Evolutionary conservation across 2,797 vertebrate species (phyloP), one percentile per base, ranked within the genome.

Genomic region (Epinephelus awoara): DNA sequence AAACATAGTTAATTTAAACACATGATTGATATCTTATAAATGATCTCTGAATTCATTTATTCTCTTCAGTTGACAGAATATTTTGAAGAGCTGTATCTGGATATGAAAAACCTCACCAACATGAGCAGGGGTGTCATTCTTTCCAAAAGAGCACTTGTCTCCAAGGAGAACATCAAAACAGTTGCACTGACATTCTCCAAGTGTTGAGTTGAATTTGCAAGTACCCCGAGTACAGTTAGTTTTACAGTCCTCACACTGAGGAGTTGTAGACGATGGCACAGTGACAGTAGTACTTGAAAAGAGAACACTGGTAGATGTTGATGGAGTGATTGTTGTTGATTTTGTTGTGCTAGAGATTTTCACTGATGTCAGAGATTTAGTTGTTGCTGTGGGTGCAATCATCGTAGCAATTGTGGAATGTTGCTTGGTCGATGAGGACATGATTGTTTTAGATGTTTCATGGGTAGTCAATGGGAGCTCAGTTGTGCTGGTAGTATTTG

Each of bases 21-120:
- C 42, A 5, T 2, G 44, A 10, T 0, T 50, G 6, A 44, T 27
- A 19, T 4, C 0, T 2, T 1, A 12, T 1, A n/a, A 51, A 1
- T 1, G 4, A 11, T 34, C 3, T 27, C 2, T 40, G 18, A 5
- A 44, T 50, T 13, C 0, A 12, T 9, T n/a, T n/a, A 9, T 21
- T 50, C 21, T 21, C 1, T 50, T 29, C 3, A 50, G 38, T 38
- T n/a, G 14, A 21, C 1, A 12, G 0, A 59, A 42, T 34, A 2
- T 55, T 54, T 15, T 42, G 14, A 38, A 70, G 1, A 49, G 17
- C 3, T 18, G 3, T 4, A 15, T 51, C 42, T 23, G 4, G 7
- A 6, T 8, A 18, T 2, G 17, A 55, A 58, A 40, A 77, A 25
- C 2, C 90, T 93, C 57, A 95, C 94, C 84, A n/a, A 92, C 23